phyloP scores from a whole-genome alignment of 2,113 vertebrate species.

The Empidonax traillii region DNA sequence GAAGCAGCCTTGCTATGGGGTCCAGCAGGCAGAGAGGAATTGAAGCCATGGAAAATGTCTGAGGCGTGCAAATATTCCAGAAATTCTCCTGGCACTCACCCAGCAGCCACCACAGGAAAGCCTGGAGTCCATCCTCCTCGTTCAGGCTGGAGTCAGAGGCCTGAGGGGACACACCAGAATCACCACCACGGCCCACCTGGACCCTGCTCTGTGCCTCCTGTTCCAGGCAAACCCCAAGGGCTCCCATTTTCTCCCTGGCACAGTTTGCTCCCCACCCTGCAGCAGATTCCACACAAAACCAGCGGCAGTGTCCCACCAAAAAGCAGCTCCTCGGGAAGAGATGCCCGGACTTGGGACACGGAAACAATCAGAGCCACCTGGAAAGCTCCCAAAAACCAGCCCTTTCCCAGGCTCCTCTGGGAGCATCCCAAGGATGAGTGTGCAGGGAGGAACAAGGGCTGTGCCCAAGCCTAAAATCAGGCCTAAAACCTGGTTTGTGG shows the following conservation, averaged over 20 bases:
- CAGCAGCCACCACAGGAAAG: conserved; percentile 89
- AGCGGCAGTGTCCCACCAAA: accelerated
- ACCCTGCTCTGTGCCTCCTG: no score
- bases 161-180: conserved; percentile 47
- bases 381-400: no score
- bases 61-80: neutral
- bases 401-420: neutral
- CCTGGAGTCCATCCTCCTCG: conserved; percentile 77
- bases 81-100: conserved; percentile 49
- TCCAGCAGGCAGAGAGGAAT: neutral
- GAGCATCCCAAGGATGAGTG: no score
- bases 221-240: no score
- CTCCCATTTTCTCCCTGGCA: neutral
- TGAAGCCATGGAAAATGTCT: neutral
- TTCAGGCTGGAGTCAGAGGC: conserved; percentile 71
- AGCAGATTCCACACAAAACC: neutral
- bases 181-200: neutral
- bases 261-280: neutral
- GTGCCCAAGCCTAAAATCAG: neutral
- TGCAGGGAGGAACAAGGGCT: no score
- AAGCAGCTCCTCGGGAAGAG: neutral
- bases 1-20: neutral
- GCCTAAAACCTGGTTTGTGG: accelerated
- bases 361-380: neutral
- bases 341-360: neutral